Evolutionary conservation across 2,113 vertebrate species (phyloP).

Genomic region (Numenius arquata): DNA sequence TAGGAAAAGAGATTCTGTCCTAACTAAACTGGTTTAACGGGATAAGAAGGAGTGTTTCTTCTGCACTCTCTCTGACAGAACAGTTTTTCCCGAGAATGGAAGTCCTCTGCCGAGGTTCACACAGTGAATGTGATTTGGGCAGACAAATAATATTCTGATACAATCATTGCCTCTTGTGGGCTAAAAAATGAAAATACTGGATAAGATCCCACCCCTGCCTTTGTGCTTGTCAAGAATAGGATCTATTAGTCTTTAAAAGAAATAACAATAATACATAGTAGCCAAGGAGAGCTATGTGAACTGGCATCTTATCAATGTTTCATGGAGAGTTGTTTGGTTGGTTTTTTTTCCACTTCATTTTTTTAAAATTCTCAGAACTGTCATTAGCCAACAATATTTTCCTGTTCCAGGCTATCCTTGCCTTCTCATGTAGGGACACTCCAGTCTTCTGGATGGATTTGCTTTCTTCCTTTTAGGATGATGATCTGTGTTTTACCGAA

Average conservation of each 20-base stretch:
- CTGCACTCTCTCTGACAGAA: slow-evolving; percentile 29
- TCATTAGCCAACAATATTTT: slow-evolving; percentile 62
- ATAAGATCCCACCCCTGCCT: slow-evolving; percentile 69
- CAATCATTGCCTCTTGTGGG: slow-evolving; percentile 71
- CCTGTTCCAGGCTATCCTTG: slow-evolving; percentile 13
- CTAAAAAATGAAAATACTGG: slow-evolving; percentile 77
- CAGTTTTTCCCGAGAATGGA: slow-evolving; percentile 22
- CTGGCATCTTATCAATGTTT: slow-evolving; percentile 72
- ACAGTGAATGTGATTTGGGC: slow-evolving; percentile 60
- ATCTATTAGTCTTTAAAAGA: slow-evolving; percentile 74
- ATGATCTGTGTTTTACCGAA: neutral
- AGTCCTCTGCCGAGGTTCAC: slow-evolving; percentile 56
- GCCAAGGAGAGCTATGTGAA: slow-evolving; percentile 75
- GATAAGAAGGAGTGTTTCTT: neutral
- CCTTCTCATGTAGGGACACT: neutral
- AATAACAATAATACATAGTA: slow-evolving; percentile 74
- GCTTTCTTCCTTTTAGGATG: neutral
- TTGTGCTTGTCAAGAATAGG: slow-evolving; percentile 71
- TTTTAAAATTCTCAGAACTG: slow-evolving; percentile 62
- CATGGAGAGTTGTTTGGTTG: neutral
- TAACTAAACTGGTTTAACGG: neutral
- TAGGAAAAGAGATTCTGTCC: neutral
- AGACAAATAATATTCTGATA: slow-evolving; percentile 71
- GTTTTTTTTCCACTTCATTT: neutral
- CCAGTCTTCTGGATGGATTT: neutral